A percentile compares a stretch with the other conserved stretches of the same genome.
Evolutionary conservation across 2,113 vertebrate genomes (phyloP).

Genomic region (Syrrhaptes paradoxus): DNA sequence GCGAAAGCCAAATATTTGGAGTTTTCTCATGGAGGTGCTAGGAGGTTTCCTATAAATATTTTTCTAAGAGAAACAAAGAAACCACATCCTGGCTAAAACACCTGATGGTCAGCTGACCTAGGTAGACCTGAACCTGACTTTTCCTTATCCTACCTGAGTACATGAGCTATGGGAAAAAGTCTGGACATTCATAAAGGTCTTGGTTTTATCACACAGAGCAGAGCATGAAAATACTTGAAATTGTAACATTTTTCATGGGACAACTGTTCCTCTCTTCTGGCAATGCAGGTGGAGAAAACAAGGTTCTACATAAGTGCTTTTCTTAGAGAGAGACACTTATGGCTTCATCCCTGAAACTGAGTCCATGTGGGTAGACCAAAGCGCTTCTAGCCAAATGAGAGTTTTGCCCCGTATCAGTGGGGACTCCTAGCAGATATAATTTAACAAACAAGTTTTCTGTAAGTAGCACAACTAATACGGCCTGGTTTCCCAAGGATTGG

Average conservation of each 20-base stretch:
- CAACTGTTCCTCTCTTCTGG: background rate
- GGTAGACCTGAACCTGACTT: background rate
- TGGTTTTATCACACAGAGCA: background rate
- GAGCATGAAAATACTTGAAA: background rate
- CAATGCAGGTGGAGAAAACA: background rate
- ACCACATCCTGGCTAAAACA: background rate
- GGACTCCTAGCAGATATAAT: background rate
- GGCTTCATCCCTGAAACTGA: background rate
- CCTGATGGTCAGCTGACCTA: background rate
- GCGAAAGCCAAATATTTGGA: background rate
- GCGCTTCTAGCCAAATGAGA: background rate
- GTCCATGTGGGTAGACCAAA: no score
- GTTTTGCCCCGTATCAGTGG: background rate
- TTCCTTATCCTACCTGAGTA: background rate
- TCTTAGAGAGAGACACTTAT: background rate
- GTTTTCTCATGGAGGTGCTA: background rate
- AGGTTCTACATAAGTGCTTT: background rate
- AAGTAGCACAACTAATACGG: background rate
- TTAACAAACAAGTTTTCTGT: background rate
- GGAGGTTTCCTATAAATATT: background rate
- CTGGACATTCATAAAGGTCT: background rate
- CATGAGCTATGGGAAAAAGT: background rate
- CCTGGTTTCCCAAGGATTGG: background rate
- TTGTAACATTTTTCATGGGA: background rate
- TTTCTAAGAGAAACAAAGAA: background rate